Evolutionary conservation across 2,113 vertebrate species (phyloP).

Genomic region (Cryptotis parvus): DNA sequence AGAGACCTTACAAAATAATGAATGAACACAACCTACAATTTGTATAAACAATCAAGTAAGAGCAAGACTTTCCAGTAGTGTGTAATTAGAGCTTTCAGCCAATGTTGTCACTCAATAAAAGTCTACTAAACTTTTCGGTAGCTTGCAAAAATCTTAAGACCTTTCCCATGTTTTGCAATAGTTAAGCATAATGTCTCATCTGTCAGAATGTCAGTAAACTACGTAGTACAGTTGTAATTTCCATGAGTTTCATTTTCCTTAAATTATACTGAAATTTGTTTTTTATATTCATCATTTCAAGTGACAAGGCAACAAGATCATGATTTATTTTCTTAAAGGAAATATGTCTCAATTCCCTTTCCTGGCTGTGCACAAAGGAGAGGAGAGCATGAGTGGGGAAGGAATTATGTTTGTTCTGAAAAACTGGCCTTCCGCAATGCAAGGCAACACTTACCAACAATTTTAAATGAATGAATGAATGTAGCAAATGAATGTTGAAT

Average conservation of each 20-base stretch:
- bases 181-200: slow-evolving; percentile 10
- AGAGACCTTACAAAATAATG: slow-evolving; percentile 48
- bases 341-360: slow-evolving; percentile 15
- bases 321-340: slow-evolving; percentile 50
- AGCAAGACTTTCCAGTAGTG: slow-evolving; percentile 34
- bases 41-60: slow-evolving; percentile 38
- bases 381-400: neutral
- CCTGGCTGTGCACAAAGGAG: neutral
- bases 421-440: slow-evolving; percentile 17
- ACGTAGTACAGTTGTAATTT: slow-evolving; percentile 24
- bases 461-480: slow-evolving; percentile 60
- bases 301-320: slow-evolving; percentile 34
- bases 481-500: slow-evolving; percentile 7
- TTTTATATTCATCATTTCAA: slow-evolving; percentile 46
- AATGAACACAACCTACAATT: slow-evolving; percentile 39
- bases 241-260: slow-evolving; percentile 35
- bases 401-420: slow-evolving; percentile 17
- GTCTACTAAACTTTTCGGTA: slow-evolving; percentile 38
- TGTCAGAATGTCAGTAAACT: slow-evolving; percentile 59
- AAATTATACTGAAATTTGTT: slow-evolving; percentile 51
- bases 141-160: slow-evolving; percentile 58
- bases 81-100: slow-evolving; percentile 54
- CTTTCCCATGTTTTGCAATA: slow-evolving; percentile 46
- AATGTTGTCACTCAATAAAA: slow-evolving; percentile 39
- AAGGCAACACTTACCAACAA: neutral